Evolutionary conservation across 2,797 vertebrate species (phyloP).

Genomic region (Dicrostonyx torquatus): DNA sequence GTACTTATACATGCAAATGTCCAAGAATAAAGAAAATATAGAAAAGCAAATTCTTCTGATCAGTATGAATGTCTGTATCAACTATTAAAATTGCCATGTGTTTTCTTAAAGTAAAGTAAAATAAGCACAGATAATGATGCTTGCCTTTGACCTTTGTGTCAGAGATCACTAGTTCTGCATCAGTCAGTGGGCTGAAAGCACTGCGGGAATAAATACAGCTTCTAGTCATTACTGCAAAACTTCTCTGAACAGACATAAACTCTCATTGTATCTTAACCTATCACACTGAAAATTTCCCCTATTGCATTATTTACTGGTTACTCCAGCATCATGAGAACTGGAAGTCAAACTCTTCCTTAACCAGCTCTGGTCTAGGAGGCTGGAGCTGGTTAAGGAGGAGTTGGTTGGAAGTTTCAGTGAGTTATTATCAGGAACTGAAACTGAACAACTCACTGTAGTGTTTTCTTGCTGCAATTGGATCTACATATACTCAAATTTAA

Average conservation of each 20-base stretch:
- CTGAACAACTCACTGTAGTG: background rate
- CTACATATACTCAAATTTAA: background rate
- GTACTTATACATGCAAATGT: background rate
- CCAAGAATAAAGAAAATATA: too few relatives aligned
- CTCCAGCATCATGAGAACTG: background rate
- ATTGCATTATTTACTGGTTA: background rate
- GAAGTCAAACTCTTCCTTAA: too few relatives aligned
- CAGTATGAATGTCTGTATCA: background rate
- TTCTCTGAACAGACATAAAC: background rate
- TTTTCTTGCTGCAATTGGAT: background rate
- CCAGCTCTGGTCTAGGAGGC: too few relatives aligned
- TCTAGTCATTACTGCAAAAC: background rate
- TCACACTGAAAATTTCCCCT: background rate
- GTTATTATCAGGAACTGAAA: background rate
- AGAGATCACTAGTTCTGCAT: conserved; percentile 18
- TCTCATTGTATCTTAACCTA: background rate
- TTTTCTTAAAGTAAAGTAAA: background rate
- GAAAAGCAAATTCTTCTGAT: background rate
- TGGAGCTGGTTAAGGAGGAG: background rate
- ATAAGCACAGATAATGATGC: background rate
- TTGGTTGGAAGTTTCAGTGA: background rate
- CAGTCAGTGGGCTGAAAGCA: background rate
- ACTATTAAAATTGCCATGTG: background rate
- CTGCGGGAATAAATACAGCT: background rate
- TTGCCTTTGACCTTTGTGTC: conserved; percentile 5